Base-by-base conservation (phyloP, 2,888 invertebrate genomes). In the Charanyca ferruginea region DNA sequence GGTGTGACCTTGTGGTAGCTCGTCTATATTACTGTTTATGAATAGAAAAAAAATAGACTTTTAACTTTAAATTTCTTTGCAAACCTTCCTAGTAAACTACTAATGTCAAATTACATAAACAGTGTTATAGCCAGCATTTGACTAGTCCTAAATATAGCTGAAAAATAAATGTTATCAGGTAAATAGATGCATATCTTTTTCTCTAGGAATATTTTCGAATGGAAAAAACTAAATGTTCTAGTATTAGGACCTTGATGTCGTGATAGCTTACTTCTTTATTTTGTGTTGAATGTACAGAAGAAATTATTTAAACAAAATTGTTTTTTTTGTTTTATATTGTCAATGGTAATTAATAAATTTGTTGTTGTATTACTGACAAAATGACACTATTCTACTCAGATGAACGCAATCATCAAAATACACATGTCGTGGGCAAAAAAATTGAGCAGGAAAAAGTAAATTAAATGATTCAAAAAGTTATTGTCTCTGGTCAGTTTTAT, bases 161-260 rank as follows among this genome's bases (percentile, higher is more conserved):
- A 90, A 83, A 81, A 87, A 85, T 87, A 84, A 91, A 90, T 93
- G 91, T 94, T 93, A 93, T 93, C 94, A 92, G 88, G 86, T 92
- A 91, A 90, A 93, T 95, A 95, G 95, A 94, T 92, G 95, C 95
- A 95, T 95, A 95, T 95, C 95, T 90, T 94, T 94, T 93, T 93
- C 92, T 93, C 91, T 95, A 95, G 94, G 89, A 87, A 90, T 94
- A 94, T 94, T 95, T 94, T 94, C 91, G 84, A 93, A 91, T 89
- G 89, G 84, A 90, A 93, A 86, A 89, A 89, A 90, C 77, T 87
- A 92, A 91, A 90, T 94, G 94, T 90, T 89, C 71, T 93, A 93
- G 93, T 80, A 73, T 88, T 95, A 94, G 94, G 89, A 89, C 89
- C 79, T 94, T 63, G 91, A 87, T 95, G 95, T 95, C 94, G 94